phyloP scores from a whole-genome alignment of 2,113 vertebrate genomes.

The Petroica traversi region DNA sequence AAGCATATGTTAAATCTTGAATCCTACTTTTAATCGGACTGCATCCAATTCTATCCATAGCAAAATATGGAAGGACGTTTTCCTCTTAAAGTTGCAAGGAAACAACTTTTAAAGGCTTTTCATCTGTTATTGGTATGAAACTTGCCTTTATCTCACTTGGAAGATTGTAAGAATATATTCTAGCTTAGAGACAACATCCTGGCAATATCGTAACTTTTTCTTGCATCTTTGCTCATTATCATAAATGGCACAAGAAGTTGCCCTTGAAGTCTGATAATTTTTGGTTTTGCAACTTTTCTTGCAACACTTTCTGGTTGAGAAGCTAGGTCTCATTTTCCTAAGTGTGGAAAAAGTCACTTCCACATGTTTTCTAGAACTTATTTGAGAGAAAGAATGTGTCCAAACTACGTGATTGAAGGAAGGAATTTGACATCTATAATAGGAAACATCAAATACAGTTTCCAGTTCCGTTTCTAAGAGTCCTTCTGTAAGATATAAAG shows the following conservation, averaged over 20 bases:
- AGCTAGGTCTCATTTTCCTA: background rate
- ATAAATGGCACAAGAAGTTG: background rate
- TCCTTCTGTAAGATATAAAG: background rate
- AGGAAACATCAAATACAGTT: constrained; percentile 51
- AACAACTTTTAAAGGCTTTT: background rate
- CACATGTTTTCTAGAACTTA: background rate
- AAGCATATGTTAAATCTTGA: constrained; percentile 34
- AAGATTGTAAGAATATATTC: background rate
- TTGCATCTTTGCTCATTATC: background rate
- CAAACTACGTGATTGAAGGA: background rate
- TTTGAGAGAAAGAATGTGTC: background rate
- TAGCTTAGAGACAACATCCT: background rate
- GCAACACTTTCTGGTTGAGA: background rate
- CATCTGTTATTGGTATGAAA: background rate
- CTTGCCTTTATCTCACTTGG: background rate
- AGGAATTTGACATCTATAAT: constrained; percentile 3
- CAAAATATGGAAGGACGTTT: background rate
- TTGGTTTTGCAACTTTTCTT: background rate
- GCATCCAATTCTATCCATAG: background rate
- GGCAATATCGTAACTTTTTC: background rate
- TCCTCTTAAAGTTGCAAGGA: background rate
- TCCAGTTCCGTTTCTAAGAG: constrained; percentile 48
- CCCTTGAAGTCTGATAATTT: background rate
- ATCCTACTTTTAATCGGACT: background rate
- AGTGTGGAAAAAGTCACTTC: constrained; percentile 13